These are phyloP conservation scores for Ichneumon xanthorius DNA, from an alignment of 2,888 invertebrate genomes.

Conservation along the genomic window DNA sequence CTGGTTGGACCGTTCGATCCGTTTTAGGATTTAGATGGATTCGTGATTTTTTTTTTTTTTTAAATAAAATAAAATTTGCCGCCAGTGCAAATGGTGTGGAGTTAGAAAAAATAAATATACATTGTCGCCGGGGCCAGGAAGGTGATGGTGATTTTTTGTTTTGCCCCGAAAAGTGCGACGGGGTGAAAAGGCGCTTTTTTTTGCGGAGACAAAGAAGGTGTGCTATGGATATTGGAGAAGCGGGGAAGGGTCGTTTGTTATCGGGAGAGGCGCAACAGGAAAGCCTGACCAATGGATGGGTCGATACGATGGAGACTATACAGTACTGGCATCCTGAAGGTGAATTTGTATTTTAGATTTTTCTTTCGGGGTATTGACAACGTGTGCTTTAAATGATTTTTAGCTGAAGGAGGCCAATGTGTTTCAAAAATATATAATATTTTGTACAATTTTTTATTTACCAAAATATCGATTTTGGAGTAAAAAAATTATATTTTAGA, in stretches of 20 bases:
- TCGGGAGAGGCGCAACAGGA: conserved; percentile 54
- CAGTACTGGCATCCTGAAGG: conserved; percentile 84
- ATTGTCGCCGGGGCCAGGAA: too few relatives aligned
- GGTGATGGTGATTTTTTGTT: too few relatives aligned
- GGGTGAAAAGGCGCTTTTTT: conserved; percentile 61
- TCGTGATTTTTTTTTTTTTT: too few relatives aligned
- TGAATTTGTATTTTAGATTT: conserved; percentile 60
- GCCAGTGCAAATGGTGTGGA: too few relatives aligned
- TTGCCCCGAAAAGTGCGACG: conserved; percentile 33
- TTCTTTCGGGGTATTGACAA: neutral
- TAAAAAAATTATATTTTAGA: too few relatives aligned
- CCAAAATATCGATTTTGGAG: too few relatives aligned
- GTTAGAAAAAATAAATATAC: too few relatives aligned
- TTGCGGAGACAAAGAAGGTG: conserved; percentile 39
- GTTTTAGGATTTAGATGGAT: too few relatives aligned
- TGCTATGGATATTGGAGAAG: conserved; percentile 41
- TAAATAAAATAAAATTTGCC: too few relatives aligned
- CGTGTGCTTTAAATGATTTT: neutral
- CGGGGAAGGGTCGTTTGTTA: conserved; percentile 55
- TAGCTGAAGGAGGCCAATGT: neutral
- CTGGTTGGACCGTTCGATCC: too few relatives aligned
- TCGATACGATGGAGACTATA: conserved; percentile 82
- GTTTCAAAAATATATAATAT: neutral
- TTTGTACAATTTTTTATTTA: too few relatives aligned
- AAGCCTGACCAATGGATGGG: conserved; percentile 75